A percentile compares a stretch with the other conserved stretches of the same genome.
These are phyloP conservation scores for Carassius auratus DNA, from an alignment of 2,113 vertebrate species.

Conservation along the genomic window DNA sequence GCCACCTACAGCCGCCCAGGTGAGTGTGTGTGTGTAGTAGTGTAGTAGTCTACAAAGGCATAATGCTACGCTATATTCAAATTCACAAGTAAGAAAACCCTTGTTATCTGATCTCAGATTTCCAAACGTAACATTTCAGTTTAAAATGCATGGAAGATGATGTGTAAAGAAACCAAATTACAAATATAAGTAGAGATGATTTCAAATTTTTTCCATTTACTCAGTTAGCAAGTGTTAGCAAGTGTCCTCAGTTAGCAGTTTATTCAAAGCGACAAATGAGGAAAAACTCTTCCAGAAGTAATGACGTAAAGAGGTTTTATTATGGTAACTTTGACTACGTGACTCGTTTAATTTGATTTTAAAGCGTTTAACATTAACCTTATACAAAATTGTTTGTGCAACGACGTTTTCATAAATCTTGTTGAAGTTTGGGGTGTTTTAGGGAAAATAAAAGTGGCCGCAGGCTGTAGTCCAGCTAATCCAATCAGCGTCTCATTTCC, in stretches of 20 bases:
- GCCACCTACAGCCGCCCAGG: slow-evolving; percentile 97
- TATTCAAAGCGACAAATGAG: not conserved
- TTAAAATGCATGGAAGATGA: not conserved
- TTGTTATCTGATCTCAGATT: not conserved
- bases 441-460: slow-evolving; percentile 75
- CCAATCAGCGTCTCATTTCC: slow-evolving; percentile 79
- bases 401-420: not conserved
- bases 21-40: slow-evolving; percentile 71
- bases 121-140: not conserved
- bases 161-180: not conserved
- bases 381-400: not conserved
- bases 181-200: not conserved
- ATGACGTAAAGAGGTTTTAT: not conserved
- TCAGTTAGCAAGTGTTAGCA: not conserved
- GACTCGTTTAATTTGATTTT: not conserved
- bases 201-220: not conserved
- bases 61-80: too few species aligned
- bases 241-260: not conserved
- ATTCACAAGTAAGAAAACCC: too few species aligned
- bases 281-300: not conserved
- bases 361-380: not conserved
- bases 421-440: slow-evolving; percentile 63
- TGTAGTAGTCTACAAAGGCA: slow-evolving; percentile 36
- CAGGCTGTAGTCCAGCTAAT: slow-evolving; percentile 76
- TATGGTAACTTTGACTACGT: not conserved